Conservation (phyloP, 1,140 invertebrate species). For the Aphelenchoides besseyi region DNA sequence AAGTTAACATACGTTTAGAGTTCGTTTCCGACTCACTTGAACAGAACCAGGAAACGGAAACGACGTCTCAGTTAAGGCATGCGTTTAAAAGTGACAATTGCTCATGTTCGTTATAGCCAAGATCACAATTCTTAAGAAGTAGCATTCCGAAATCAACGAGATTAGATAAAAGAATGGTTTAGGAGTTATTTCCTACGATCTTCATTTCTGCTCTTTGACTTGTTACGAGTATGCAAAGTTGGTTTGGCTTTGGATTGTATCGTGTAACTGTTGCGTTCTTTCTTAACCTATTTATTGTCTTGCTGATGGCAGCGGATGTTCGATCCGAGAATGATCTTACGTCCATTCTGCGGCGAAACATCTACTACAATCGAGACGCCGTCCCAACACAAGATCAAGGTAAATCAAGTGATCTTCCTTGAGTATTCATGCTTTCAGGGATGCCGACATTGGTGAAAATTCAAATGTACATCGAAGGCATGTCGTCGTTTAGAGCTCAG, state of each 20-base stretch:
- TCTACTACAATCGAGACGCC: conserved; percentile 29
- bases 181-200: neutral
- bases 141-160: neutral
- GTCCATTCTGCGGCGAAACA: conserved; percentile 30
- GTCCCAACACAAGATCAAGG: conserved; percentile 23
- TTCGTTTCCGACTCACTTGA: neutral
- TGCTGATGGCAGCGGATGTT: neutral
- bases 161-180: neutral
- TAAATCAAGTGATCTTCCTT: conserved; percentile 9
- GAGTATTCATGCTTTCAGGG: conserved; percentile 34
- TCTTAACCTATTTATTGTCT: neutral
- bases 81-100: neutral
- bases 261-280: neutral
- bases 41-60: neutral
- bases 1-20: neutral
- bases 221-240: neutral
- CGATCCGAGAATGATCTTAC: conserved; percentile 24
- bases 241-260: neutral
- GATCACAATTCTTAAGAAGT: neutral
- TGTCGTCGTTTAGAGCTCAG: conserved; percentile 40
- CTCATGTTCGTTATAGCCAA: neutral
- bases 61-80: no score
- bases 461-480: conserved; percentile 61
- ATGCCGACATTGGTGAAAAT: conserved; percentile 48
- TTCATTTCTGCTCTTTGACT: neutral